Evolutionary conservation across 2,797 vertebrate species (phyloP), one percentile per base, ranked within the genome.

Genomic region (Lithobates sylvaticus): DNA sequence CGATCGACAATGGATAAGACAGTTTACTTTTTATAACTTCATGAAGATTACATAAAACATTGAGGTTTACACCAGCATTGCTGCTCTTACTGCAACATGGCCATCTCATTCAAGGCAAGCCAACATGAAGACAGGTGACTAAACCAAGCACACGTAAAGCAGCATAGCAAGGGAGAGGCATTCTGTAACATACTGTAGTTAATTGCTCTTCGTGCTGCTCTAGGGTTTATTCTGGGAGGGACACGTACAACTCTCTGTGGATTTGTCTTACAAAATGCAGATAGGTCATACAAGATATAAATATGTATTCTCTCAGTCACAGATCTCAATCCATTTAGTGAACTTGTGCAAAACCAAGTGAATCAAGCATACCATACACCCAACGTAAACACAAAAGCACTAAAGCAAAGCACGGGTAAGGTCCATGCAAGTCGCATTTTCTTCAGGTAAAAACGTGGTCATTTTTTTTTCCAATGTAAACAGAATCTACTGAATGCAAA

Each of bases 271-370:
- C 79, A 73, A 64, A 73, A 72, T 26, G 70, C 70, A 82, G 44
- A 64, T 39, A 29, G 61, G 80, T 82, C 70, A 82, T 73, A 16
- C 70, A 44, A 73, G 80, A 64, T 64, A 73, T 82, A 82, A 42
- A 82, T 74, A 64, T 44, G 42, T 69, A 77, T 39, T 47, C 29
- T 36, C 32, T 21, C 61, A 76, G 9, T 29, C 36, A 67, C 58
- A 47, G 32, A 23, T 16, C 61, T 10, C 18, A 42, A 76, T n/a
- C 6, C 15, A 10, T 58, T 68, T 47, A 69, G 12, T 23, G 21
- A 47, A 26, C 13, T 12, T 5, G 67, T 54, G 29, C 26, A 76
- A 27, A 78, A 39, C n/a, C 13, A 67, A 67, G 10, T 65, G 3
- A 67, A 29, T 29, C 10, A 1, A 67, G 65, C 27, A 1, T 29